phyloP scores from a whole-genome alignment of 2,113 vertebrate species.

The Picathartes gymnocephalus region DNA sequence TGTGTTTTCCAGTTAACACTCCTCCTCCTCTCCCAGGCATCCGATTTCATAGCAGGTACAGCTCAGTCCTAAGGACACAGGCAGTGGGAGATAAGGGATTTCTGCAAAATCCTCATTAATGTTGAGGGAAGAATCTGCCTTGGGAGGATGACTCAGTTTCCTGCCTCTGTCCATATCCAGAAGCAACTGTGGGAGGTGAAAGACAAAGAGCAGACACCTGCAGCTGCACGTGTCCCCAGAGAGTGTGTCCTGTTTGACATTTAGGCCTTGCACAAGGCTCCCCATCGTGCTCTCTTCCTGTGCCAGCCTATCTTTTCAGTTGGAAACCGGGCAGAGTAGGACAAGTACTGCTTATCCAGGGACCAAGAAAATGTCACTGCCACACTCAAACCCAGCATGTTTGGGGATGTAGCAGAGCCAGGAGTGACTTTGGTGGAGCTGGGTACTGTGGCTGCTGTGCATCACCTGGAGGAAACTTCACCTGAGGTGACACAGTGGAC shows the following conservation, averaged over 20 bases:
- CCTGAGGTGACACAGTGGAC: fast-evolving
- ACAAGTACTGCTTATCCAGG: not conserved
- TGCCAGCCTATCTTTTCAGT: not conserved
- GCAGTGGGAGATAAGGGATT: not conserved
- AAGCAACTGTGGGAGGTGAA: not conserved
- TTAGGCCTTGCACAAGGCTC: not conserved
- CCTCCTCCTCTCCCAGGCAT: not conserved
- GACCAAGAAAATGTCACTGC: not conserved
- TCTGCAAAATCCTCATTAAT: not conserved
- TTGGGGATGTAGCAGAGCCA: not conserved
- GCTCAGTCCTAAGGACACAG: not conserved
- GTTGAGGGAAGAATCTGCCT: not conserved
- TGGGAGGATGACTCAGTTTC: not conserved
- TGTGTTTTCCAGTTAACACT: not conserved
- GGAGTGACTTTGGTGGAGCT: not conserved
- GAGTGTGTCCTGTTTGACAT: not conserved
- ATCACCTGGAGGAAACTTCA: not conserved
- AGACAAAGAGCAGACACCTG: not conserved
- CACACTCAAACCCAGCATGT: not conserved
- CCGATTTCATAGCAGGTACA: not conserved
- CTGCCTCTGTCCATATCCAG: not conserved
- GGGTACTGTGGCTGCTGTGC: not conserved
- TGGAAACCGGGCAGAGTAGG: not conserved
- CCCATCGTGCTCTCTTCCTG: not conserved
- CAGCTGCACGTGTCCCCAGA: fast-evolving